phyloP scores from a whole-genome alignment of 2,113 vertebrate species.

The Strix aluco region DNA sequence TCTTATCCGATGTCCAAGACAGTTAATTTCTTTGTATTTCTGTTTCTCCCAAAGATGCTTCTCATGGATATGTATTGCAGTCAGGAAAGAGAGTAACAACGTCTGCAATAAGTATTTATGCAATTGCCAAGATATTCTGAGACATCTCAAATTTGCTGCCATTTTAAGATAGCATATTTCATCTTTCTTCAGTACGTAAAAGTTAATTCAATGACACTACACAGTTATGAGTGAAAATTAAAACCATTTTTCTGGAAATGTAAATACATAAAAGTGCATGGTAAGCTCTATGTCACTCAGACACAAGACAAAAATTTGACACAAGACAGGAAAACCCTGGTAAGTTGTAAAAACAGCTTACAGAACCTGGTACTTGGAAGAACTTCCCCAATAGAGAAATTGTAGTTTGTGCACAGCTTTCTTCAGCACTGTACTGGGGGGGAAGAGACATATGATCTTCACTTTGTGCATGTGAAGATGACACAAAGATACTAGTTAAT shows the following conservation, averaged over 20 bases:
- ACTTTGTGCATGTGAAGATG: not conserved
- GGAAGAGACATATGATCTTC: not conserved
- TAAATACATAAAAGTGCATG: not conserved
- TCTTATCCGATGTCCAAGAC: not conserved
- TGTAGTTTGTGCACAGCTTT: not conserved
- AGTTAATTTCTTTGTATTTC: not conserved
- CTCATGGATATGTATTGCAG: not conserved
- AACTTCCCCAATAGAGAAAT: not conserved
- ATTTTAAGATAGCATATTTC: not conserved
- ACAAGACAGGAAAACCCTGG: not conserved
- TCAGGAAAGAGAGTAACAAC: not conserved
- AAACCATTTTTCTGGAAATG: not conserved
- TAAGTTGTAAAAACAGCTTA: not conserved
- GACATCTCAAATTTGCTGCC: not conserved
- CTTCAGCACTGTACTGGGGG: not conserved
- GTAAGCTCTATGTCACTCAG: not conserved
- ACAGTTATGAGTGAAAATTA: not conserved
- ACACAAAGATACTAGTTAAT: not conserved
- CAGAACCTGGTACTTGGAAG: not conserved
- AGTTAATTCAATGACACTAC: not conserved
- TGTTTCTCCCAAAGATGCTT: not conserved
- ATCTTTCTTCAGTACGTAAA: not conserved
- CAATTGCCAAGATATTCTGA: not conserved
- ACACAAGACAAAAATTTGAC: not conserved
- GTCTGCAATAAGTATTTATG: not conserved